Conservation (phyloP, 1,140 invertebrate species). For the Drosophila athabasca region DNA sequence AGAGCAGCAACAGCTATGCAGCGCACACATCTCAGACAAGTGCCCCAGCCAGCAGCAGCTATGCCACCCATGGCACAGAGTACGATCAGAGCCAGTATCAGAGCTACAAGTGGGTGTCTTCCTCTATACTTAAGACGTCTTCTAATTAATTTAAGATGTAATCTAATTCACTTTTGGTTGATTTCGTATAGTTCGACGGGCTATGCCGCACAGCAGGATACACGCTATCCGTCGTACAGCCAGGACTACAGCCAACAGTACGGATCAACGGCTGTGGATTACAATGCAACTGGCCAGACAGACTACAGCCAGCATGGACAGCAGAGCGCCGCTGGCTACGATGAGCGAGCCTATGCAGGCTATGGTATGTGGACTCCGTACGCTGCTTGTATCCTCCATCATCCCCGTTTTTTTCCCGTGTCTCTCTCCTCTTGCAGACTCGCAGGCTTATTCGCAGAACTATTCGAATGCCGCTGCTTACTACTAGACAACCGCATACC, state of each 20-base stretch:
- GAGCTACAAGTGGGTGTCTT: constrained; percentile 66
- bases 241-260: constrained; percentile 82
- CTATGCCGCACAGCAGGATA: constrained; percentile 74
- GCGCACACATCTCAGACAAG: constrained; percentile 58
- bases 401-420: not conserved
- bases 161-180: constrained; percentile 10
- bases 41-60: constrained; percentile 67
- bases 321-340: constrained; percentile 57
- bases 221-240: constrained; percentile 75
- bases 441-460: constrained; percentile 77
- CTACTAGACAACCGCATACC: constrained; percentile 64
- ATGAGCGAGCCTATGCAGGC: constrained; percentile 78
- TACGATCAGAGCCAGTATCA: constrained; percentile 83
- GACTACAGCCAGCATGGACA: constrained; percentile 78
- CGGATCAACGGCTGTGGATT: constrained; percentile 77
- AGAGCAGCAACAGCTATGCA: constrained; percentile 68
- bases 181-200: constrained; percentile 60
- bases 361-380: constrained; percentile 71
- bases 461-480: constrained; percentile 82
- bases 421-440: constrained; percentile 56
- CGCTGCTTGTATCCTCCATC: constrained; percentile 13
- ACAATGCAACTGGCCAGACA: constrained; percentile 73
- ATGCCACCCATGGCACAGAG: constrained; percentile 64
- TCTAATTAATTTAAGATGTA: not conserved
- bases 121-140: not conserved